Base-by-base conservation (phyloP, 2,888 invertebrate genomes). In the Timandra comae region DNA sequence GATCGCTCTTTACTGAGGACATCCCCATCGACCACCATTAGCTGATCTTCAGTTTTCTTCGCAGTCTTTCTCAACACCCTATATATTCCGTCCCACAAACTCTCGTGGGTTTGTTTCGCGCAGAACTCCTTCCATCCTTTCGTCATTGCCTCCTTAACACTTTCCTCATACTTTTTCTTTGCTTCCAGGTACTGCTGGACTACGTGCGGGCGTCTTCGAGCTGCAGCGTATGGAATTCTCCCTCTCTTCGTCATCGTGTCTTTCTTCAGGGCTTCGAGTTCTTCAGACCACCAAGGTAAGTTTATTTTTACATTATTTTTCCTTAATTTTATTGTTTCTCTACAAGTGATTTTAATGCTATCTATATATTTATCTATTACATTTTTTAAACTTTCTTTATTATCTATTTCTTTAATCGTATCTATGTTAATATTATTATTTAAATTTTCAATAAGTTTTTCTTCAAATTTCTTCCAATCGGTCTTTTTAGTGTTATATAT, bases 101-200 rank as follows among this genome's bases (percentile, higher is more conserved):
- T 16, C 9, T 10, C 1, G 20, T 20, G 7, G n/a, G 24, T 25
- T 16, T 24, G 5, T 9, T 9, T 7, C 28, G 9, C 1, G 16
- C 16, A 29, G 7, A 20, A 29, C 8, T 24, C 8, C n/a, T 28
- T 25, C 33, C 29, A 33, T 4, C 11, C n/a, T 5, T 2, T n/a
- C 0, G 6, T 28, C 7, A 12, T 20, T 12, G 22, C 12, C 11
- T 10, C 9, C 2, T 3, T 3, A 4, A 9, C 3, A 21, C 21
- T 3, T 21, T 7, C 11, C 7, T n/a, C n/a, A n/a, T n/a, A n/a
- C 11, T 16, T 16, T 3, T 5, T 4, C 16, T 4, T 5, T 5
- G 16, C 16, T 16, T n/a, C n/a, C 16, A 5, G 16, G 16, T 16
- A 16, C 5, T 3, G 5, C 16, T 5, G 16, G 5, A 16, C 16